Percentiles rank a stretch among this genome's conserved stretches.
phyloP scores from a whole-genome alignment of 2,113 vertebrate species.

The Scopus umbretta region DNA sequence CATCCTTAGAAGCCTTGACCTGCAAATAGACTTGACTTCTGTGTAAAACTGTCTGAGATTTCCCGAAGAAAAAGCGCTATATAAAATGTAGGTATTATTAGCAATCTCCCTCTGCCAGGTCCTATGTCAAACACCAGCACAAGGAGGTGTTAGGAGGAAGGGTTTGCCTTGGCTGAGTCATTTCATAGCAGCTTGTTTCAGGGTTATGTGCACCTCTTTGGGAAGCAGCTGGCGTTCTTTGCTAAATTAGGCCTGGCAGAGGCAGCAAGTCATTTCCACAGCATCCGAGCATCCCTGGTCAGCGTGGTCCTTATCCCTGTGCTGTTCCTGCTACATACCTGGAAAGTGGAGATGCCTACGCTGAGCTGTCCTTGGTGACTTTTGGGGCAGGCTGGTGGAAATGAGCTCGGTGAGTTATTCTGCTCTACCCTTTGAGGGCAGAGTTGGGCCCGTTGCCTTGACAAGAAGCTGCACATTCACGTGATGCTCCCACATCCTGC shows the following conservation, averaged over 20 bases:
- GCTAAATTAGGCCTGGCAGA: neutral
- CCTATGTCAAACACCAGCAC: neutral
- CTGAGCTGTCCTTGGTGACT: neutral
- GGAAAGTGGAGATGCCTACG: accelerated
- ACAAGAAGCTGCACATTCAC: neutral
- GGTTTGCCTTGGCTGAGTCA: neutral
- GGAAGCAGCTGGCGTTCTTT: neutral
- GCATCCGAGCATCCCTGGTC: neutral
- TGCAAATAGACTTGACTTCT: conserved; percentile 32
- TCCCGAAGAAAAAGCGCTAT: neutral
- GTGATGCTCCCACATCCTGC: conserved; percentile 14
- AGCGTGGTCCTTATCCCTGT: neutral
- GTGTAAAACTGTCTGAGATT: neutral
- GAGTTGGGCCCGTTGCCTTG: neutral
- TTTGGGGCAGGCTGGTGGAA: neutral
- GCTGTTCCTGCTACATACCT: neutral
- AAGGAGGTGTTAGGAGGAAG: neutral
- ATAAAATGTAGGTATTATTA: neutral
- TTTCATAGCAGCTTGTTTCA: neutral
- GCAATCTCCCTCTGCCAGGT: neutral
- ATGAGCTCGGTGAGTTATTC: neutral
- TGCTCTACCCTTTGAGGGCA: neutral
- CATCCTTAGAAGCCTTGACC: conserved; percentile 21
- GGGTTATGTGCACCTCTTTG: neutral
- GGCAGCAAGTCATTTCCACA: neutral